Evolutionary conservation across 2,113 vertebrate genomes (phyloP), one percentile per base, ranked within the genome.

Genomic region (Lethenteron camtschaticum): DNA sequence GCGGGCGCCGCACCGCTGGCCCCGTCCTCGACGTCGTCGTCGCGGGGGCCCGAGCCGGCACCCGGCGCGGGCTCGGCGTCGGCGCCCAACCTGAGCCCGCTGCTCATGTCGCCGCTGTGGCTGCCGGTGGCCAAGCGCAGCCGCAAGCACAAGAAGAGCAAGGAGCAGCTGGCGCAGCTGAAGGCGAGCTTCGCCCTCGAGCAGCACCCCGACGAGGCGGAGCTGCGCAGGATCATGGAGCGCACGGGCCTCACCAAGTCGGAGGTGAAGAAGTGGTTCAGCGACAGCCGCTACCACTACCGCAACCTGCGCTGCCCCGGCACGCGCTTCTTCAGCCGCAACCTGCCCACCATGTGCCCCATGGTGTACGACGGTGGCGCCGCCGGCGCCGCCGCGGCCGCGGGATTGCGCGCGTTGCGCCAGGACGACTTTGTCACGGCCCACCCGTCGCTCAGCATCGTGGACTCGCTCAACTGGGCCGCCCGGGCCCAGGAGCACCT

Each of bases 221-320:
- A 99, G 78, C 81, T 99, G 75, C 96, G 91, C 76, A 80, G 88
- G 68, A 85, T 99, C 73, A 95, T 97, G 16, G 91, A 97, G 76
- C 80, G 81, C 71, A 99, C 94, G 0, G 91, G 90, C 58, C 86
- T 97, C 14, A 86, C 92, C 73, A 84, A 90, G 78, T 87, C 90
- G 0, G 94, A 99, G 77, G 96, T 99, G 74, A 99, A 99, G 80
- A 99, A 95, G 78, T 99, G 94, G 94, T 99, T 99, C 81, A 99
- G 89, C 71, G 91, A 99, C 75, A 87, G 96, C 79, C 81, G 94
- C 58, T 91, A 95, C 16, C 82, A 66, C 63, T 20, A 66, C n/a
- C 63, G 63, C n/a, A 66, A 20, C 10, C n/a, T 66, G 10, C 63
- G 24, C 9, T 16, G n/a, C 24, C n/a, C n/a, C n/a, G 63, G 63